A percentile compares a stretch with the other conserved stretches of the same genome.
Evolutionary conservation across 1,140 invertebrate species (phyloP).

Genomic region (Drosophila asahinai): DNA sequence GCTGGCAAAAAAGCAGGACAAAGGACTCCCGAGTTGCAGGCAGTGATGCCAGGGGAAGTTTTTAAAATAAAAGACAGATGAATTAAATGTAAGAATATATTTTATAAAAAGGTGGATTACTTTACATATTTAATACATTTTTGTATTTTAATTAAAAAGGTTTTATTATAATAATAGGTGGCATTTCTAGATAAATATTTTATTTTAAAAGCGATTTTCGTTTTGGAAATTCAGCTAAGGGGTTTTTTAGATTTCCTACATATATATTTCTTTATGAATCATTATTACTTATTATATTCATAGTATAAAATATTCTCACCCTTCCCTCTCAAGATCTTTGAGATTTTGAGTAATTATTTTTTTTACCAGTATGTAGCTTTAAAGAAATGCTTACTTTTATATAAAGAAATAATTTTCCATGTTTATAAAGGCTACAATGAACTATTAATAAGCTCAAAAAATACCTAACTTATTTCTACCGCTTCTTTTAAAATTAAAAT

Average conservation of each 20-base stretch:
- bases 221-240: not conserved
- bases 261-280: too few relatives aligned
- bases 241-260: too few relatives aligned
- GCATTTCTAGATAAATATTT: not conserved
- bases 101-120: not conserved
- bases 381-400: not conserved
- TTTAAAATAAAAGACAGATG: not conserved
- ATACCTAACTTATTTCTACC: accelerated
- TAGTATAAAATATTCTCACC: not conserved
- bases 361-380: too few relatives aligned
- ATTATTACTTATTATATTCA: too few relatives aligned
- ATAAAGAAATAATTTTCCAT: not conserved
- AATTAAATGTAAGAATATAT: not conserved
- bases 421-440: not conserved
- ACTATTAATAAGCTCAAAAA: too few relatives aligned
- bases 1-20: conserved; percentile 54
- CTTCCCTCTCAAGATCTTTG: too few relatives aligned
- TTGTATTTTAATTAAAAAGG: not conserved
- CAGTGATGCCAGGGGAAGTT: conserved; percentile 23
- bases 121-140: not conserved
- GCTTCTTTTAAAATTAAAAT: not conserved
- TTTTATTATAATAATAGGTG: not conserved
- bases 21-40: conserved; percentile 29
- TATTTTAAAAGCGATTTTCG: not conserved
- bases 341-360: not conserved